Evolutionary conservation across 2,797 vertebrate species (phyloP).

Genomic region (Synanceia verrucosa): DNA sequence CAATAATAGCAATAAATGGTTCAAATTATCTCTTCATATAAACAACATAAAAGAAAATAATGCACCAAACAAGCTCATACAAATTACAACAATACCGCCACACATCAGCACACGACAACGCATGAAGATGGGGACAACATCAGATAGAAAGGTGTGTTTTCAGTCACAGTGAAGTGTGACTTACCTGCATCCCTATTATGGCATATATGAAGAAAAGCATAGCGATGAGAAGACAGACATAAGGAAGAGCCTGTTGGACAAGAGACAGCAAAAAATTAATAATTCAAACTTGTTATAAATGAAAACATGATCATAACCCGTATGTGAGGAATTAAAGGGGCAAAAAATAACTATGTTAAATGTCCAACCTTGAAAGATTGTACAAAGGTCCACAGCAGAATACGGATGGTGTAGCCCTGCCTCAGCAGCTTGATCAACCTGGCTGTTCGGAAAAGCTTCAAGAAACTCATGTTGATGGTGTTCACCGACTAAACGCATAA

Average conservation of each 20-base stretch:
- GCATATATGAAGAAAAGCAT: conserved; percentile 99
- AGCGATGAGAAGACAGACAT: conserved; percentile 97
- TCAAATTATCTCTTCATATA: background rate
- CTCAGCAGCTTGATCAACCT: conserved; percentile 97
- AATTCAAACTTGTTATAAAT: background rate
- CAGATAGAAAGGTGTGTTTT: background rate
- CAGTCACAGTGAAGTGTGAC: background rate
- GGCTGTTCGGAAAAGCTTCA: conserved; percentile 96
- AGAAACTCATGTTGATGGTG: conserved; percentile 98
- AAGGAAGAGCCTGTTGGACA: conserved; percentile 92
- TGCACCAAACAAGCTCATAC: background rate
- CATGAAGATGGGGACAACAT: background rate
- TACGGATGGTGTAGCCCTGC: conserved; percentile 98
- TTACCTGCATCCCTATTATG: conserved; percentile 99
- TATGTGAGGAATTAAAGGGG: background rate
- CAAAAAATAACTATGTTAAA: background rate
- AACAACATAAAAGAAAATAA: background rate
- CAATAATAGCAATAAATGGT: background rate
- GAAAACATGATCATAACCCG: background rate
- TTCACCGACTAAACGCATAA: conserved; percentile 87
- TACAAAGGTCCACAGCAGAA: conserved; percentile 98
- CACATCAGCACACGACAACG: background rate
- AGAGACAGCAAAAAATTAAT: conserved; percentile 44
- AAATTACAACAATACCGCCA: background rate
- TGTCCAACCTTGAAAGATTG: conserved; percentile 95